A percentile compares a stretch with the other conserved stretches of the same genome.
These are phyloP conservation scores for Prionace glauca DNA, from an alignment of 2,797 vertebrate genomes.

Conservation along the genomic window DNA sequence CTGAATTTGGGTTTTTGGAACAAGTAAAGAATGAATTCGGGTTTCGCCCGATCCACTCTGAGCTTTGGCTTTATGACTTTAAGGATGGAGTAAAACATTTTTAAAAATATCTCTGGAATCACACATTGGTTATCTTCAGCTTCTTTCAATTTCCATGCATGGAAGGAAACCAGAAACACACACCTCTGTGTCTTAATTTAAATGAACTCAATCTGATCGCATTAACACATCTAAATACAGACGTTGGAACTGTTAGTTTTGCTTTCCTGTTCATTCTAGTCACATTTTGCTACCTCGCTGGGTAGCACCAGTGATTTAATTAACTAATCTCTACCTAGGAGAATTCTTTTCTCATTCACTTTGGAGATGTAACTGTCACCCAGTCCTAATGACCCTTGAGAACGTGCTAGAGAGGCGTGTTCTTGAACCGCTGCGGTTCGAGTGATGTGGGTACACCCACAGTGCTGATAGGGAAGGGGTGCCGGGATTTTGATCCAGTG, in stretches of 20 bases:
- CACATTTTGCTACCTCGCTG: background rate
- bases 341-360: background rate
- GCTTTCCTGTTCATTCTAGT: background rate
- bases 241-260: background rate
- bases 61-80: no score
- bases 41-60: no score
- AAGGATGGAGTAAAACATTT: no score
- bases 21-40: no score
- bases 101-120: background rate
- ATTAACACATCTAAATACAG: conserved; percentile 1
- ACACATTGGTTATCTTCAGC: background rate
- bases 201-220: background rate
- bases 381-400: background rate
- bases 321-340: background rate
- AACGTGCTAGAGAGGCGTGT: no score
- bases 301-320: background rate
- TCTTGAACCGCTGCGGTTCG: background rate
- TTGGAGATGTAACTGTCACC: no score
- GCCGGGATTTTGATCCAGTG: no score
- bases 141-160: background rate
- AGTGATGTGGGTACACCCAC: no score
- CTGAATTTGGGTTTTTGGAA: no score
- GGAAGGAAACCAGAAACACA: background rate
- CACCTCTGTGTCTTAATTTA: background rate
- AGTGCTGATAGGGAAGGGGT: no score